Evolutionary conservation across 1,140 invertebrate genomes (phyloP).

Genomic region (Drosophila nigromelanica): DNA sequence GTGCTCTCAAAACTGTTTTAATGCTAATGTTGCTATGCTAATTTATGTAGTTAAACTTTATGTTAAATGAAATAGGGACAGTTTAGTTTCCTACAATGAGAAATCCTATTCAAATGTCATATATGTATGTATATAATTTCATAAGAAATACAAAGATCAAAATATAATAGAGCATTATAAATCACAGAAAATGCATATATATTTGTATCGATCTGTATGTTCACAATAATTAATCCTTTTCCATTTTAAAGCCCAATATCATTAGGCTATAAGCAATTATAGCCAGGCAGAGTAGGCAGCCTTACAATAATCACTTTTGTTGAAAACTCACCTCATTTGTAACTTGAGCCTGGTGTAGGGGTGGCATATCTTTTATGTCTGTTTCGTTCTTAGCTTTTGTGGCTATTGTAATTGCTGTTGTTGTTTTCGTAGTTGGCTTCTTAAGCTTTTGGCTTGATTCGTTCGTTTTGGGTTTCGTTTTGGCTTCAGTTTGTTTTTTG

Average conservation of each 20-base stretch:
- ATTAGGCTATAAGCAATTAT: not conserved
- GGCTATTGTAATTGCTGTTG: conserved; percentile 45
- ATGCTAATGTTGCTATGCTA: no score
- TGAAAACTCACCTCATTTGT: conserved; percentile 77
- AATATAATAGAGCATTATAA: no score
- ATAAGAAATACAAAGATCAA: no score
- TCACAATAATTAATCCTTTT: not conserved
- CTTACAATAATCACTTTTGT: conserved; percentile 8
- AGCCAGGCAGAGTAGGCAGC: not conserved
- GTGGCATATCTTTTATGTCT: conserved; percentile 60
- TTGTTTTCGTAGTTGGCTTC: conserved; percentile 69
- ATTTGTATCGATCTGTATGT: not conserved
- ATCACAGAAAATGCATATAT: no score
- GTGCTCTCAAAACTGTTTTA: no score
- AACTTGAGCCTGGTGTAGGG: conserved; percentile 76
- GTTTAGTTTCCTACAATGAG: no score
- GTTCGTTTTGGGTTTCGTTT: conserved; percentile 77
- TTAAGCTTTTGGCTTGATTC: conserved; percentile 82
- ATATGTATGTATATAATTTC: no score
- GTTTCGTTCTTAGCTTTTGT: conserved; percentile 70
- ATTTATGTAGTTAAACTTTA: no score
- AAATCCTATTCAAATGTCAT: no score
- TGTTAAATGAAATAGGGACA: no score
- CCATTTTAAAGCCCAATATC: not conserved
- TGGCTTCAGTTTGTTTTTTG: conserved; percentile 63